A percentile compares a stretch with the other conserved stretches of the same genome.
Evolutionary conservation across 2,888 invertebrate species (phyloP).

Genomic region (Galerucella nymphaeae): DNA sequence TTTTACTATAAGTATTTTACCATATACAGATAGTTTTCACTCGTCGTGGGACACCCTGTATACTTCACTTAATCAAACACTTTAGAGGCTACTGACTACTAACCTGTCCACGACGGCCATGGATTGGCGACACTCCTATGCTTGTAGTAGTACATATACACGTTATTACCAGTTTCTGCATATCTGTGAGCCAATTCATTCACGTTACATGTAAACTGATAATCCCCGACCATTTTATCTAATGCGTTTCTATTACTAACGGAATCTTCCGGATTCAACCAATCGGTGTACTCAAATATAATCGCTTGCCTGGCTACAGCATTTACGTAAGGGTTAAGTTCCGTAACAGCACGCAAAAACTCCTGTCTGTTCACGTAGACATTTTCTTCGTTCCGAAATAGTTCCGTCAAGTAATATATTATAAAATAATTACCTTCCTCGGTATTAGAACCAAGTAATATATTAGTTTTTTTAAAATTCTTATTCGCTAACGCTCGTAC

Average conservation of each 20-base stretch:
- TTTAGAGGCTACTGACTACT: slow-evolving; percentile 14
- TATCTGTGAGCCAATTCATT: slow-evolving; percentile 92
- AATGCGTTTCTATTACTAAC: slow-evolving; percentile 84
- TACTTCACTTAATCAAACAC: too few species aligned
- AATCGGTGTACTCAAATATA: slow-evolving; percentile 92
- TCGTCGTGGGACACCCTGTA: too few species aligned
- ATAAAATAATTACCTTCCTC: slow-evolving; percentile 96
- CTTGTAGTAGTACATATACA: slow-evolving; percentile 91
- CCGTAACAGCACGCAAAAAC: slow-evolving; percentile 81
- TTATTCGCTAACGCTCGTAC: slow-evolving; percentile 77
- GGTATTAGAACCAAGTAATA: slow-evolving; percentile 91
- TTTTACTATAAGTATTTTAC: too few species aligned
- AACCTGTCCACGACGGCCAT: slow-evolving; percentile 93
- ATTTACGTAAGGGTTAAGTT: slow-evolving; percentile 86
- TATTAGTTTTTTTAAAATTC: slow-evolving; percentile 92
- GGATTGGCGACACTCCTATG: slow-evolving; percentile 81
- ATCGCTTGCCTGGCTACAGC: slow-evolving; percentile 87
- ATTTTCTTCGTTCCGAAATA: slow-evolving; percentile 86
- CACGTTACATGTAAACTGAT: slow-evolving; percentile 94
- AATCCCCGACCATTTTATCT: slow-evolving; percentile 94
- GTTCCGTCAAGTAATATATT: slow-evolving; percentile 88
- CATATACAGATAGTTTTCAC: too few species aligned
- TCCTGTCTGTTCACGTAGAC: slow-evolving; percentile 84
- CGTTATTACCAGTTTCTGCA: slow-evolving; percentile 88
- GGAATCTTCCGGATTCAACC: slow-evolving; percentile 88